These are phyloP conservation scores for Acrocephalus kingi DNA, from an alignment of 2,113 vertebrate genomes.

Conservation along the genomic window DNA sequence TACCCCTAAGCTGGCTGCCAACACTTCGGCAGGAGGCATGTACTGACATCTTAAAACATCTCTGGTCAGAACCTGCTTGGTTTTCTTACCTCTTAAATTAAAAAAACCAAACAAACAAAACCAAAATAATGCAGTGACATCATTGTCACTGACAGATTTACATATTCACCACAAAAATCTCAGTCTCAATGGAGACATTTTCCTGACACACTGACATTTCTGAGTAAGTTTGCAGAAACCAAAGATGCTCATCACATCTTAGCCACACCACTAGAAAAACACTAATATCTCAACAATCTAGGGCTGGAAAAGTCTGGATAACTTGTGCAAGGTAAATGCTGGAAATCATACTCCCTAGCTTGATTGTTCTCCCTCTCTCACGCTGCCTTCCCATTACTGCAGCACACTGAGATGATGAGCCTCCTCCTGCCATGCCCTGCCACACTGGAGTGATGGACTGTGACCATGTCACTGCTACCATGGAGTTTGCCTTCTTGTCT, in stretches of 20 bases:
- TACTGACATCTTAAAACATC: neutral
- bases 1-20: neutral
- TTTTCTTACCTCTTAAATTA: neutral
- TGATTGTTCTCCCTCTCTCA: neutral
- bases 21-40: neutral
- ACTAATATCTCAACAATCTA: neutral
- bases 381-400: neutral
- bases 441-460: neutral
- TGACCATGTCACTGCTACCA: neutral
- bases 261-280: neutral
- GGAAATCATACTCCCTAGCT: neutral
- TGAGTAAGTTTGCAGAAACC: neutral
- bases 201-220: neutral
- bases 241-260: neutral
- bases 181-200: neutral
- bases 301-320: neutral
- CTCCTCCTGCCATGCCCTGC: neutral
- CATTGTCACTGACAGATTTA: neutral
- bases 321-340: neutral
- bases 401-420: neutral
- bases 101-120: neutral
- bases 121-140: neutral
- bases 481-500: neutral
- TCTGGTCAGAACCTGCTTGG: neutral
- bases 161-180: neutral